A percentile compares a stretch with the other conserved stretches of the same genome.
These are phyloP conservation scores for Drosophila rhopaloa DNA, from an alignment of 1,140 invertebrate genomes.

Conservation along the genomic window DNA sequence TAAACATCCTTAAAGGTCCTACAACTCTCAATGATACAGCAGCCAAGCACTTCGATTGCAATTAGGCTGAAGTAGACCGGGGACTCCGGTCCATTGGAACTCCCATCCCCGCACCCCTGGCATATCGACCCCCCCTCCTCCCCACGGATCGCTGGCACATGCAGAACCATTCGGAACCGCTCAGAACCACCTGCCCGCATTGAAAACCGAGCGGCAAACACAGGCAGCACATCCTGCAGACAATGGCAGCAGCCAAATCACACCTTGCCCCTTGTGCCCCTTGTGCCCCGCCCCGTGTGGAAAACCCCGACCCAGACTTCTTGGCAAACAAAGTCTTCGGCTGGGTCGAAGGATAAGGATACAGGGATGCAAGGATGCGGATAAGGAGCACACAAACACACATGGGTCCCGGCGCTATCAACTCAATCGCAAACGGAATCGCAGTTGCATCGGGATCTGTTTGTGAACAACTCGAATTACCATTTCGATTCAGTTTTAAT, in stretches of 20 bases:
- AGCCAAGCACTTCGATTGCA: slow-evolving; percentile 36
- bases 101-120: neutral
- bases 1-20: neutral
- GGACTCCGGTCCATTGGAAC: slow-evolving; percentile 32
- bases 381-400: slow-evolving; percentile 28
- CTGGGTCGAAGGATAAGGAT: slow-evolving; percentile 12
- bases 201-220: slow-evolving; percentile 36
- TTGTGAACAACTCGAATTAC: slow-evolving; percentile 81
- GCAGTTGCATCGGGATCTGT: slow-evolving; percentile 63
- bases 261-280: slow-evolving; percentile 30
- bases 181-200: slow-evolving; percentile 49
- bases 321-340: slow-evolving; percentile 73
- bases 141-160: neutral
- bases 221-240: slow-evolving; percentile 41
- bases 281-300: slow-evolving; percentile 5
- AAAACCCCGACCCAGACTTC: slow-evolving; percentile 45
- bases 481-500: slow-evolving; percentile 83
- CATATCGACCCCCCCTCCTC: neutral
- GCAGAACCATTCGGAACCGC: neutral
- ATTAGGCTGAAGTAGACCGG: slow-evolving; percentile 49
- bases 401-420: slow-evolving; percentile 50
- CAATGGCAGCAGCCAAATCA: slow-evolving; percentile 50
- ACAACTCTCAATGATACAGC: neutral
- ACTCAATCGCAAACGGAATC: slow-evolving; percentile 68
- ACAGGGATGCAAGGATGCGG: slow-evolving; percentile 15